phyloP scores from a whole-genome alignment of 2,888 invertebrate species.

The Saturnia pavonia region DNA sequence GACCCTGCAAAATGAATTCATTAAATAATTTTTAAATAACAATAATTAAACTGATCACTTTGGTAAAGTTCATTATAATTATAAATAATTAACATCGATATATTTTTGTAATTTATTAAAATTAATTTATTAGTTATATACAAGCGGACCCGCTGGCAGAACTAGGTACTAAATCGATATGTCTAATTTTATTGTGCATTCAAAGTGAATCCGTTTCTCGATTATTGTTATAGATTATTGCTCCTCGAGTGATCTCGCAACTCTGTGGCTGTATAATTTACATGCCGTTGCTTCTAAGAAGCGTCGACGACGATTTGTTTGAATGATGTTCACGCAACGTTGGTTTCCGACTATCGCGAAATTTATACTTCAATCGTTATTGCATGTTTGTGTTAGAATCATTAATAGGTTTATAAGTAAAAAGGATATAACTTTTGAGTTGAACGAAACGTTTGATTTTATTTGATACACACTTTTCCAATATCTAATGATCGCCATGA shows the following conservation, averaged over 20 bases:
- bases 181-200: neutral
- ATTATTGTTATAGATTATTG: constrained; percentile 7
- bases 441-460: too few relatives aligned
- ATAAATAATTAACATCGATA: neutral
- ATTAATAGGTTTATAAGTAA: neutral
- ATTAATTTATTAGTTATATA: neutral
- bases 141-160: neutral
- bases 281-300: constrained; percentile 34
- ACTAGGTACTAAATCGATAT: neutral
- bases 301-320: constrained; percentile 22
- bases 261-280: constrained; percentile 24
- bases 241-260: constrained; percentile 1
- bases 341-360: constrained; percentile 10
- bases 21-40: too few relatives aligned
- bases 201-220: neutral
- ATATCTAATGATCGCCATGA: too few relatives aligned
- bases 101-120: neutral
- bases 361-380: constrained; percentile 15
- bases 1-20: too few relatives aligned
- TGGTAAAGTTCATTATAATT: neutral
- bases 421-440: neutral
- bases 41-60: neutral
- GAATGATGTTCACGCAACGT: constrained; percentile 8
- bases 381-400: neutral
- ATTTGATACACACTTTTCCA: too few relatives aligned